Evolutionary conservation across 2,797 vertebrate species (phyloP).

Genomic region (Acipenser ruthenus): DNA sequence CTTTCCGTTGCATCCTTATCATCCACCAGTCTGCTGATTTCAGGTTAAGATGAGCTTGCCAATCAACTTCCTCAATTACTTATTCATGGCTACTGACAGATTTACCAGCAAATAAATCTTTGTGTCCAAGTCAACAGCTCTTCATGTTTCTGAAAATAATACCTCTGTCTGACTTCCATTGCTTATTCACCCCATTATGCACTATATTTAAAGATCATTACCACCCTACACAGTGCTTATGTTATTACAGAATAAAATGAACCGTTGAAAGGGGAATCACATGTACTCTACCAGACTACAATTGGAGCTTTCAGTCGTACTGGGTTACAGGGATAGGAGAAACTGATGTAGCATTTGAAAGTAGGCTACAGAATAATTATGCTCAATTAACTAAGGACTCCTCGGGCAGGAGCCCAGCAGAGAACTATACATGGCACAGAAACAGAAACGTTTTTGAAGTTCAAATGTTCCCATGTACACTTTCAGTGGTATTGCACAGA

Average conservation of each 20-base stretch:
- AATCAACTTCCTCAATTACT: constrained; percentile 41
- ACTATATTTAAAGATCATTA: constrained; percentile 47
- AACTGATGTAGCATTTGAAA: constrained; percentile 40
- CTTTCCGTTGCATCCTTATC: constrained; percentile 21
- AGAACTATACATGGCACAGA: neutral
- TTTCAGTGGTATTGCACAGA: no score
- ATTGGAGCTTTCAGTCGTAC: constrained; percentile 21
- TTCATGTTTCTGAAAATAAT: constrained; percentile 32
- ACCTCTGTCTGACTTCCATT: constrained; percentile 41
- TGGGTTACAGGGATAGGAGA: constrained; percentile 9
- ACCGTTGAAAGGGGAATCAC: constrained; percentile 37
- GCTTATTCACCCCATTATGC: constrained; percentile 40
- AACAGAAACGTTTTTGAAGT: neutral
- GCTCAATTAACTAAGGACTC: constrained; percentile 52
- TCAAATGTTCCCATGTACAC: no score
- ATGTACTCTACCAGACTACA: constrained; percentile 29
- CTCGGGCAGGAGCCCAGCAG: constrained; percentile 32
- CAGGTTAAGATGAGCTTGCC: constrained; percentile 33
- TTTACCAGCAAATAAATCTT: constrained; percentile 32
- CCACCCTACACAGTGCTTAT: constrained; percentile 30
- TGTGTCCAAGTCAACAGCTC: constrained; percentile 32
- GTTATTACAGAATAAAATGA: constrained; percentile 31
- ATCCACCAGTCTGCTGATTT: constrained; percentile 38
- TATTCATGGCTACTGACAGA: constrained; percentile 48
- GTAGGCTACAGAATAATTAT: constrained; percentile 45